A percentile compares a stretch with the other conserved stretches of the same genome.
These are phyloP conservation scores for Fistularia tabacaria DNA, from an alignment of 2,797 vertebrate genomes.

Conservation along the genomic window DNA sequence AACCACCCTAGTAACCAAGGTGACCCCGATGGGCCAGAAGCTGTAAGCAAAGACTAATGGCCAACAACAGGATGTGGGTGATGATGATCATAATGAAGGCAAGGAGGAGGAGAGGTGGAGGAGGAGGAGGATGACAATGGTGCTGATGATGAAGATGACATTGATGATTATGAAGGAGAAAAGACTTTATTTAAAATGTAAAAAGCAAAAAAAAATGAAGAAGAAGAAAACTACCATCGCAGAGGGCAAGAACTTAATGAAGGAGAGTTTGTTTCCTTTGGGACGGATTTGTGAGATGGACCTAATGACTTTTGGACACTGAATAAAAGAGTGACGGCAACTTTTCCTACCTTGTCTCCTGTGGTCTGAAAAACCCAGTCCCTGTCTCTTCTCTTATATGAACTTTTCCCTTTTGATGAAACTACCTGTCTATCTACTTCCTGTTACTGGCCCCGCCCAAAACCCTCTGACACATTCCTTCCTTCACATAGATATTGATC, in stretches of 20 bases:
- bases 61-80: slow-evolving; percentile 50
- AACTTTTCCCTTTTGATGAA: slow-evolving; percentile 56
- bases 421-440: slow-evolving; percentile 67
- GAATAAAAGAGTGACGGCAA: slow-evolving; percentile 48
- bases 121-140: slow-evolving; percentile 62
- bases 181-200: slow-evolving; percentile 76
- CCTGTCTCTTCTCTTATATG: slow-evolving; percentile 49
- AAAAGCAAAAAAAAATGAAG: slow-evolving; percentile 25
- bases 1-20: slow-evolving; percentile 73
- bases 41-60: slow-evolving; percentile 77
- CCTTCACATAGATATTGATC: slow-evolving; percentile 34
- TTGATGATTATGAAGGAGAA: slow-evolving; percentile 70
- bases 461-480: slow-evolving; percentile 73
- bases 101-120: slow-evolving; percentile 24
- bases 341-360: slow-evolving; percentile 62
- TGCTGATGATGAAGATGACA: too few species aligned
- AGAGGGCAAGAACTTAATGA: slow-evolving; percentile 49
- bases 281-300: slow-evolving; percentile 51
- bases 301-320: slow-evolving; percentile 64
- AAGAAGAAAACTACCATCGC: slow-evolving; percentile 44
- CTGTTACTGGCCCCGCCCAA: slow-evolving; percentile 50
- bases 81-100: slow-evolving; percentile 37
- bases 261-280: slow-evolving; percentile 39
- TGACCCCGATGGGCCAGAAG: slow-evolving; percentile 73
- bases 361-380: slow-evolving; percentile 67